These are phyloP conservation scores for Sphaeramia orbicularis DNA, from an alignment of 2,797 vertebrate genomes.

Conservation along the genomic window DNA sequence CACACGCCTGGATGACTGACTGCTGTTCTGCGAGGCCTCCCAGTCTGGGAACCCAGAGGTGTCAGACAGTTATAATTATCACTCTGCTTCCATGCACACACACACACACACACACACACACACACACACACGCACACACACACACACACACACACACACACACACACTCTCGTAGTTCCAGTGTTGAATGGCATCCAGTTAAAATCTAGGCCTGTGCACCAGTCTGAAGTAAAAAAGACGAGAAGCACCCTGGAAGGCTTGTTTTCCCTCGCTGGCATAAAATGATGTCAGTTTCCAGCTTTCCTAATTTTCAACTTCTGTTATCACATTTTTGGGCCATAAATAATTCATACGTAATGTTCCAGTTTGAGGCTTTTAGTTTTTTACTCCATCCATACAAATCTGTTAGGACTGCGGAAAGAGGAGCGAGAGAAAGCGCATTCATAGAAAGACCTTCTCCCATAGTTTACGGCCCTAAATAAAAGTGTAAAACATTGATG, in stretches of 20 bases:
- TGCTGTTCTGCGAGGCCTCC: conserved; percentile 71
- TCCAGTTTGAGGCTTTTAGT: conserved; percentile 42
- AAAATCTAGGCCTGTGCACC: conserved; percentile 61
- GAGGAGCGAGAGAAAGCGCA: conserved; percentile 5
- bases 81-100: conserved; percentile 56
- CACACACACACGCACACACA: conserved; percentile 34
- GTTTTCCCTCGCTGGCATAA: conserved; percentile 53
- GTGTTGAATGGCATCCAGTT: conserved; percentile 63
- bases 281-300: conserved; percentile 63
- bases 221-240: conserved; percentile 49
- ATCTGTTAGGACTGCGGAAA: conserved; percentile 23
- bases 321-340: conserved; percentile 65
- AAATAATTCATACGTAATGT: conserved; percentile 69
- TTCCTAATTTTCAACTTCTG: conserved; percentile 68
- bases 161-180: conserved; percentile 28
- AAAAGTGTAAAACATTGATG: conserved; percentile 24
- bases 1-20: conserved; percentile 38
- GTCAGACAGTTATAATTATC: conserved; percentile 82
- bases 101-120: conserved; percentile 35
- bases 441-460: conserved; percentile 23
- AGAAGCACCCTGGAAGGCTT: conserved; percentile 52
- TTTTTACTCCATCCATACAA: conserved; percentile 32
- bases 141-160: conserved; percentile 36
- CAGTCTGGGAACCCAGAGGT: conserved; percentile 76
- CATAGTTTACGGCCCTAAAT: conserved; percentile 2